Conservation (phyloP, 2,113 vertebrate species). For the Casuarius casuarius region DNA sequence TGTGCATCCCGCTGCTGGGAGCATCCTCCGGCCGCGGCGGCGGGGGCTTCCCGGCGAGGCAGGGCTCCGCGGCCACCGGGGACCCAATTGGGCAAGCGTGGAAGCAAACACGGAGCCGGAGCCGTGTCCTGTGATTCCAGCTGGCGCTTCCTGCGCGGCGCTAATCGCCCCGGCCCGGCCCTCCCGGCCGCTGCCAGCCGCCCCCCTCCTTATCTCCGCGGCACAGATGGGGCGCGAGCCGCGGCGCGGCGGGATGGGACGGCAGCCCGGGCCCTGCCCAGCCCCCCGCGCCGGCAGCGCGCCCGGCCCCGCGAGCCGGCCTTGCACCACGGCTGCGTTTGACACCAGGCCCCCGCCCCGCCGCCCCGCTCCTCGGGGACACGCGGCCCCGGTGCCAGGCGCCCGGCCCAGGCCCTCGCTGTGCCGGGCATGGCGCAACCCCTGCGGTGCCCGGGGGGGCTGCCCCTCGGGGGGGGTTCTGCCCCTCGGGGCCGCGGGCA, state of each 20-base stretch:
- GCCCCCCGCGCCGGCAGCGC: neutral
- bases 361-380: too few species aligned
- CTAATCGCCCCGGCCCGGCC: neutral
- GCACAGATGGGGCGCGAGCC: neutral
- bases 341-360: too few species aligned
- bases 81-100: neutral
- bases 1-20: neutral
- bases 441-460: neutral
- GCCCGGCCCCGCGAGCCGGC: too few species aligned
- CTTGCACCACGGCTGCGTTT: neutral
- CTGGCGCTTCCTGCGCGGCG: neutral
- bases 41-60: neutral
- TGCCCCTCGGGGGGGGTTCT: neutral
- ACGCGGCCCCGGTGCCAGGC: too few species aligned
- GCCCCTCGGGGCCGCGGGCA: neutral
- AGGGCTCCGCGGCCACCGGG: too few species aligned
- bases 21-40: neutral
- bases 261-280: too few species aligned
- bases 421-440: too few species aligned
- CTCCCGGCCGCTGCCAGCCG: neutral
- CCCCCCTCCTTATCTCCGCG: neutral
- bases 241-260: neutral
- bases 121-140: neutral
- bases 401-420: neutral
- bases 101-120: neutral